These are phyloP conservation scores for Zaprionus davidi DNA, from an alignment of 1,140 invertebrate genomes.

Conservation along the genomic window DNA sequence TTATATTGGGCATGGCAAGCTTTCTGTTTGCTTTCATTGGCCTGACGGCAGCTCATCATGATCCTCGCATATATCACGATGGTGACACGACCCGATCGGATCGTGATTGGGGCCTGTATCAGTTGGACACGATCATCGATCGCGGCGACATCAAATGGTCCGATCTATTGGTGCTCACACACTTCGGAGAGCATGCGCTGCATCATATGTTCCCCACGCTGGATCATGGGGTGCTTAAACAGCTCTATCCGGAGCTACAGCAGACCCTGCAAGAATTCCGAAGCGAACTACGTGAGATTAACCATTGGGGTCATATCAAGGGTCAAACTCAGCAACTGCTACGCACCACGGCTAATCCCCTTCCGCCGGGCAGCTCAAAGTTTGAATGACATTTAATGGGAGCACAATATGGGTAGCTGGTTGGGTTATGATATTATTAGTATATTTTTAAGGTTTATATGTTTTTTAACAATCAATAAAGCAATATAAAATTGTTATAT, in stretches of 20 bases:
- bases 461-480: background rate
- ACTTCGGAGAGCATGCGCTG: conserved; percentile 91
- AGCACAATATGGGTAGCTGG: background rate
- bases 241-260: conserved; percentile 87
- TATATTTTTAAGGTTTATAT: background rate
- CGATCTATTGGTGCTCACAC: conserved; percentile 88
- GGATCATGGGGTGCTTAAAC: conserved; percentile 89
- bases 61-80: conserved; percentile 92
- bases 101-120: conserved; percentile 91
- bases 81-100: conserved; percentile 87
- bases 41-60: conserved; percentile 92
- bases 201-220: conserved; percentile 93
- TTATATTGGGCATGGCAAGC: conserved; percentile 86
- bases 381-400: conserved; percentile 26
- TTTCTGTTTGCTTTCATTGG: conserved; percentile 88
- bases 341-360: conserved; percentile 77
- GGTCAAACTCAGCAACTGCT: conserved; percentile 89
- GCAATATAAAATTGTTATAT: background rate
- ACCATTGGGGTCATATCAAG: conserved; percentile 87
- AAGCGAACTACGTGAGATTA: conserved; percentile 85
- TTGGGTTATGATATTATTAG: background rate
- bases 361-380: conserved; percentile 81
- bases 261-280: conserved; percentile 89
- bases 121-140: conserved; percentile 90
- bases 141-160: conserved; percentile 88